A percentile compares a stretch with the other conserved stretches of the same genome.
Evolutionary conservation across 2,797 vertebrate genomes (phyloP).

Genomic region (Danio albolineatus): DNA sequence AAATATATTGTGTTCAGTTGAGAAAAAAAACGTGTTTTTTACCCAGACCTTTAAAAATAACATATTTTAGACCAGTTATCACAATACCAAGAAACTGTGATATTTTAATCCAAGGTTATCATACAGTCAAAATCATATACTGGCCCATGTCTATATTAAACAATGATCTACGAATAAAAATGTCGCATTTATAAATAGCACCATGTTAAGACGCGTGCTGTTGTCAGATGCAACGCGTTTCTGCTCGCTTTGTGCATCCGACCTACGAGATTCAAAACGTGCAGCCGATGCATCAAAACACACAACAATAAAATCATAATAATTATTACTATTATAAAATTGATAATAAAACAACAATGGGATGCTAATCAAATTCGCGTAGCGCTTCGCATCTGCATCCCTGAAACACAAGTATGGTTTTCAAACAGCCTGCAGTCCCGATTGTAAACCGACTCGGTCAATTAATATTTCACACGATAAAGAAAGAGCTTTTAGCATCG

Average conservation of each 20-base stretch:
- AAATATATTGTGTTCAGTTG: too few relatives aligned
- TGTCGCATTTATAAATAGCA: neutral
- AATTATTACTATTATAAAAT: too few relatives aligned
- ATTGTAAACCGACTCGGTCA: slow-evolving; percentile 29
- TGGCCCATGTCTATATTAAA: too few relatives aligned
- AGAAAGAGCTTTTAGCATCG: neutral
- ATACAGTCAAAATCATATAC: too few relatives aligned
- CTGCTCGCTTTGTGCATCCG: neutral
- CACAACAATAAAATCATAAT: too few relatives aligned
- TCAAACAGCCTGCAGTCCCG: slow-evolving; percentile 21
- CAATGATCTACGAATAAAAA: neutral
- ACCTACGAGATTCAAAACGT: neutral
- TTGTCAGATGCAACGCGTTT: slow-evolving; percentile 17
- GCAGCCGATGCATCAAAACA: neutral
- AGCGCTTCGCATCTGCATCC: neutral
- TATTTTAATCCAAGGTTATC: too few relatives aligned
- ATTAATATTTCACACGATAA: slow-evolving; percentile 41
- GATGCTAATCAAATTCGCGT: neutral
- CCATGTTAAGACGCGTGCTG: neutral
- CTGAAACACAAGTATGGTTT: slow-evolving; percentile 30
- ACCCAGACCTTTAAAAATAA: too few relatives aligned
- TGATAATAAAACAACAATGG: neutral
- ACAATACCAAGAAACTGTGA: too few relatives aligned
- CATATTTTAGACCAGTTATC: too few relatives aligned
- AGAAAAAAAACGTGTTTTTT: too few relatives aligned